Evolutionary conservation across 37 sponge, comb jelly and placozoan species (phyloP).

Genomic region (Dysidea cf. avara): DNA sequence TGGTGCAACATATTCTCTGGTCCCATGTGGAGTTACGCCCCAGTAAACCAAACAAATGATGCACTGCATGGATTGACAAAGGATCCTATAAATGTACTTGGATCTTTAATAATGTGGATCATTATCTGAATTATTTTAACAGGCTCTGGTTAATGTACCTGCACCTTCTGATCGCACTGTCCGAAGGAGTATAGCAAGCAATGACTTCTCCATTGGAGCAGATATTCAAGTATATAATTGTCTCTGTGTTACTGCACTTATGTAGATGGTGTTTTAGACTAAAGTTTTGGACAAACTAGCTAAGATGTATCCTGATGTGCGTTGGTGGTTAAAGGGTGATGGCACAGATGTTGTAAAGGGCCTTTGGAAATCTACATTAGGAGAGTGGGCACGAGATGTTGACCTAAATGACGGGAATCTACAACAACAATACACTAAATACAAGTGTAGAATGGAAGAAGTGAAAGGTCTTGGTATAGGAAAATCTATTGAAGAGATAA

Average conservation of each 20-base stretch:
- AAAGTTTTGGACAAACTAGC: conserved; percentile 3
- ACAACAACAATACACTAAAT: conserved; percentile 1
- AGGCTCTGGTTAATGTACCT: conserved; percentile 18
- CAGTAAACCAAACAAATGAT: background rate
- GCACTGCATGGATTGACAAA: too few species aligned
- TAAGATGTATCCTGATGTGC: background rate
- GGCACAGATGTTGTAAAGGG: conserved; percentile 28
- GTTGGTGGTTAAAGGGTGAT: conserved; percentile 45
- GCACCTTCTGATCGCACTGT: conserved; percentile 5
- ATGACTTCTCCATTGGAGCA: background rate
- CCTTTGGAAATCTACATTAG: conserved; percentile 16
- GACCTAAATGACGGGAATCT: conserved; percentile 33
- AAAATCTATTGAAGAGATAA: too few species aligned
- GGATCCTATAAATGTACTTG: too few species aligned
- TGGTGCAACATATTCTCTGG: conserved; percentile 30
- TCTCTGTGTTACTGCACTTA: background rate
- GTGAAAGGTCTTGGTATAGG: conserved; percentile 5
- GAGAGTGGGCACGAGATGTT: conserved; percentile 34
- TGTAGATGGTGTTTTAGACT: background rate
- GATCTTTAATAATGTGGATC: too few species aligned
- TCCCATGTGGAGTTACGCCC: conserved; percentile 7
- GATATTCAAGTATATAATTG: conserved; percentile 20
- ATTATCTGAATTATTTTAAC: background rate
- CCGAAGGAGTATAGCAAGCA: conserved; percentile 1
- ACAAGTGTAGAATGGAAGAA: background rate